These are phyloP conservation scores for Eupithecia vulgata DNA, from an alignment of 2,888 invertebrate species.

Conservation along the genomic window DNA sequence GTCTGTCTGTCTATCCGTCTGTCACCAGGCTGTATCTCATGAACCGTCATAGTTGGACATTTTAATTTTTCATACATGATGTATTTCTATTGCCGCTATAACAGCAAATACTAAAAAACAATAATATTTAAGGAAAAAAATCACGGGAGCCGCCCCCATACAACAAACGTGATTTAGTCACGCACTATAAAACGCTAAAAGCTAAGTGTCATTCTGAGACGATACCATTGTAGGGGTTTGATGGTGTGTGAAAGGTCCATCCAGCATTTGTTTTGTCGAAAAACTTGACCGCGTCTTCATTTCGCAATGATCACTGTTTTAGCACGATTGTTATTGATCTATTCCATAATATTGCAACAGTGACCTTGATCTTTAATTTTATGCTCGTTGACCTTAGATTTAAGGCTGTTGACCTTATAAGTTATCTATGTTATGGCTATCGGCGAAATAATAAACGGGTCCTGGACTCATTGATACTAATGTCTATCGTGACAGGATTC, in stretches of 20 bases:
- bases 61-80: too few relatives aligned
- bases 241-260: background rate
- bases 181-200: too few relatives aligned
- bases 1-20: too few relatives aligned
- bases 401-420: slow-evolving; percentile 4
- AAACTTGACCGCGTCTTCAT: background rate
- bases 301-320: background rate
- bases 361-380: background rate
- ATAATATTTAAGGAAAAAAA: too few relatives aligned
- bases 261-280: background rate
- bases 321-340: background rate
- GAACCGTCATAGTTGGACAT: too few relatives aligned
- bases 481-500: background rate
- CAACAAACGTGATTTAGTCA: too few relatives aligned
- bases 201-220: too few relatives aligned
- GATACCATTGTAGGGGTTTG: background rate
- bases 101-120: too few relatives aligned
- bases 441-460: background rate
- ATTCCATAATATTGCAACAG: background rate
- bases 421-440: background rate
- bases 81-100: too few relatives aligned
- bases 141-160: too few relatives aligned
- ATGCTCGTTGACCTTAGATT: background rate
- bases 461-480: background rate
- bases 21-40: too few relatives aligned